phyloP scores from a whole-genome alignment of 53 echinoderm and acorn worm species.

The Paracentrotus lividus region DNA sequence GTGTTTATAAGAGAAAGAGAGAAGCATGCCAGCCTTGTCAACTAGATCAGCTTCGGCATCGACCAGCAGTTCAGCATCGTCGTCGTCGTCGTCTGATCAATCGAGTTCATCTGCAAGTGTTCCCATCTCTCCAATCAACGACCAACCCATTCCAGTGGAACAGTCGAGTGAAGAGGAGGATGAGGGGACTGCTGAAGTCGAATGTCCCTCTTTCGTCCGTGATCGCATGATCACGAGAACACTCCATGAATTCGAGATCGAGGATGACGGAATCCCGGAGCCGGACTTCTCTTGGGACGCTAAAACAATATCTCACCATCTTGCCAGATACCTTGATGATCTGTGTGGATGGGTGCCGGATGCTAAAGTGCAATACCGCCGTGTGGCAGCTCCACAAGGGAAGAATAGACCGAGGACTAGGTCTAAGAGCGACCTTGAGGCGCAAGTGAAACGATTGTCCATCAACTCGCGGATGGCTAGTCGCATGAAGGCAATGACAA shows the following conservation, averaged over 20 bases:
- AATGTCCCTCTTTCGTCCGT: constrained; percentile 71
- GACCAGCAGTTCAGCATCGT: background rate
- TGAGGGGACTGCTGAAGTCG: constrained; percentile 26
- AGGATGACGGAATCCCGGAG: constrained; percentile 54
- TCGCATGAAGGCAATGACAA: constrained; percentile 53
- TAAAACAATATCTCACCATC: constrained; percentile 72
- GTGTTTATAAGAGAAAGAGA: background rate
- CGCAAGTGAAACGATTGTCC: constrained; percentile 61
- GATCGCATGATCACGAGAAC: constrained; percentile 68
- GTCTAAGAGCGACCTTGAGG: constrained; percentile 44
- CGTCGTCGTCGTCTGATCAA: no score
- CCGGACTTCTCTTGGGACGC: constrained; percentile 72
- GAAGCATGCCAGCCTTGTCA: constrained; percentile 23
- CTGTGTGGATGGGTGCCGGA: constrained; percentile 94
- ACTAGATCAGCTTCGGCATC: constrained; percentile 12
- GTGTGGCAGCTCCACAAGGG: constrained; percentile 13
- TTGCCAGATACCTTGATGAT: constrained; percentile 80
- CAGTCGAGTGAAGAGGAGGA: constrained; percentile 58
- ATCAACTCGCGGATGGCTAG: constrained; percentile 23
- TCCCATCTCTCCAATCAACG: constrained; percentile 1
- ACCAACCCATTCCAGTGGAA: background rate
- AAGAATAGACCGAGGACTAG: constrained; percentile 29
- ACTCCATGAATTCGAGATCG: constrained; percentile 69
- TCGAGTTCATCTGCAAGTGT: background rate
- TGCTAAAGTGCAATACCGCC: constrained; percentile 77